Evolutionary conservation across 1,140 invertebrate species (phyloP), one percentile per base, ranked within the genome.

Genomic region (Sycophila sp.): DNA sequence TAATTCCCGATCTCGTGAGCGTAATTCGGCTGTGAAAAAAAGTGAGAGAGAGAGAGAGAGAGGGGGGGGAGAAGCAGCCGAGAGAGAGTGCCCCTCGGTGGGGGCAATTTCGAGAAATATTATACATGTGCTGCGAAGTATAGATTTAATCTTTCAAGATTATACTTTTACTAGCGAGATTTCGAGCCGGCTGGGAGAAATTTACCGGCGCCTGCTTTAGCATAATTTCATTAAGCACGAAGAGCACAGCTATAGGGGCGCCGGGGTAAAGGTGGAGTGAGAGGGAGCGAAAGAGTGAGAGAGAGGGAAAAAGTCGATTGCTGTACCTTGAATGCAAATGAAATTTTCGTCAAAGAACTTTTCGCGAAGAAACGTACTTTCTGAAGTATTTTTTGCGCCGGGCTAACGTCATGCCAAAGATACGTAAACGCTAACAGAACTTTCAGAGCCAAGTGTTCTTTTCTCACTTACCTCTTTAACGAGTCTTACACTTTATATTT

Each of bases 341-440:
- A 62, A 69, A 69, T 69, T 69, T 69, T 69, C 47, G 47, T 53
- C 58, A 69, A 69, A 69, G 58, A 69, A 62, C 47, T 62, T 62
- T 69, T 62, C 36, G 24, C 28, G 15, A 24, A 36, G 36, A 59
- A 68, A 51, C 30, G 34, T 60, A 68, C 42, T 68, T 68, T 51
- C 22, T 26, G 40, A 68, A 68, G 55, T 60, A 68, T 51, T 60
- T 60, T 36, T 58, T 67, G 63, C 63, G 42, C 30, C 38, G 19
- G 42, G 36, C n/a, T 30, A 28, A 42, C 51, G 28, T 32, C 28
- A 56, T 32, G 34, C 26, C 13, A 56, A 47, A 67, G 65, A 67
- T 67, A 58, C 65, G 53, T 58, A 67, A 67, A 58, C 53, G 53
- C n/a, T 42, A 56, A 42, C 38, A 47, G 65, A 58, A 67, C 28